Percentiles rank a stretch among this genome's conserved stretches.
Evolutionary conservation across 1,140 invertebrate species (phyloP).

Genomic region (Cherax quadricarinatus): DNA sequence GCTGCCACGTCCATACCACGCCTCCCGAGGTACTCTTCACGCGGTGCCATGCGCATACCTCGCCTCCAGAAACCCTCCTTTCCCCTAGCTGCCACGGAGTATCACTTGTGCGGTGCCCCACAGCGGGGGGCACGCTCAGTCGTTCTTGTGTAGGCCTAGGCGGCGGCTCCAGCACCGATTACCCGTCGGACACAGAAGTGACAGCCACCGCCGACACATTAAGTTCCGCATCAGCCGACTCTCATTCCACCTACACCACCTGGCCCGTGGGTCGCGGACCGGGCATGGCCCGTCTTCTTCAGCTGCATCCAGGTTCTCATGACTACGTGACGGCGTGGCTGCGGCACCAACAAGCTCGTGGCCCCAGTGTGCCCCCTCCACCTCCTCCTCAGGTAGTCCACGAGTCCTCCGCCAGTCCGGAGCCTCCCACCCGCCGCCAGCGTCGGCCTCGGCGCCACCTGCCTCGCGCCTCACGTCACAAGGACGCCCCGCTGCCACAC

Average conservation of each 20-base stretch:
- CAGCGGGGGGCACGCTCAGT: conserved; percentile 32
- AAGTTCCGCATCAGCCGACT: conserved; percentile 62
- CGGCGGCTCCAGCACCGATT: conserved; percentile 70
- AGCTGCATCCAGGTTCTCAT: conserved; percentile 59
- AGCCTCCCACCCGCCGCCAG: conserved; percentile 24
- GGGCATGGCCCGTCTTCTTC: conserved; percentile 62
- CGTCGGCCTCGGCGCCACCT: conserved; percentile 46
- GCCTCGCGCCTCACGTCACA: conserved; percentile 49
- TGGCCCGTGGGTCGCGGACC: conserved; percentile 68
- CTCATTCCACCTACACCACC: conserved; percentile 70
- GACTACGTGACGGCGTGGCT: conserved; percentile 70
- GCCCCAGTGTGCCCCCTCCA: conserved; percentile 29
- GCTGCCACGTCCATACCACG: conserved; percentile 41
- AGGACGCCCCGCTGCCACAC: conserved; percentile 57
- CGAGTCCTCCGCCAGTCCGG: conserved; percentile 51
- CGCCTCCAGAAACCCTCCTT: conserved; percentile 10
- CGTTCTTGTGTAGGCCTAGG: conserved; percentile 60
- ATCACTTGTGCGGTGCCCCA: conserved; percentile 20
- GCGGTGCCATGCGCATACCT: conserved; percentile 20
- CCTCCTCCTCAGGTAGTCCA: conserved; percentile 40
- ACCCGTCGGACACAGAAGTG: conserved; percentile 69
- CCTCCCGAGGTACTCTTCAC: conserved; percentile 42
- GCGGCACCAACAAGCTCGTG: conserved; percentile 60
- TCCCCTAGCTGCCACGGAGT: background rate
- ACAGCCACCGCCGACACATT: conserved; percentile 60